A percentile compares a stretch with the other conserved stretches of the same genome.
Conservation (phyloP, 2,113 vertebrate species). For the Myotis davidii region DNA sequence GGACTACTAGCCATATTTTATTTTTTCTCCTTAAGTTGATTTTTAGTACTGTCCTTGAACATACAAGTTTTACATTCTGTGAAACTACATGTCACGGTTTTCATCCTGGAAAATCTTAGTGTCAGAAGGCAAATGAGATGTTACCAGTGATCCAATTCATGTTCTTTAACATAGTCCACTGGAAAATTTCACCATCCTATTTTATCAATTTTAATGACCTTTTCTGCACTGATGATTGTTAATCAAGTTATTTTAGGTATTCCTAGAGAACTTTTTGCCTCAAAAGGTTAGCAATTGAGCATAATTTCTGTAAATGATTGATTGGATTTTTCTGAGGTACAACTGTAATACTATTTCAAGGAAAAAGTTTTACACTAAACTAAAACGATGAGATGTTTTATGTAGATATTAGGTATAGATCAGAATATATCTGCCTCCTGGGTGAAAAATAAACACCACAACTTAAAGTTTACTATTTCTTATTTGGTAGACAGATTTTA, state of each 20-base stretch:
- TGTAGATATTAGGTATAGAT: constrained; percentile 51
- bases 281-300: constrained; percentile 75
- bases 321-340: constrained; percentile 77
- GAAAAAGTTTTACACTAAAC: constrained; percentile 73
- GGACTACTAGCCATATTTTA: constrained; percentile 67
- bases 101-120: constrained; percentile 57
- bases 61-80: constrained; percentile 69
- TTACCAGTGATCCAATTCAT: constrained; percentile 73
- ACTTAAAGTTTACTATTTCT: constrained; percentile 75
- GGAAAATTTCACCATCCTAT: constrained; percentile 76
- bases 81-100: constrained; percentile 69
- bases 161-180: constrained; percentile 72
- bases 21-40: constrained; percentile 63
- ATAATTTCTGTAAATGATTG: constrained; percentile 82
- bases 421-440: constrained; percentile 71
- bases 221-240: constrained; percentile 79
- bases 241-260: constrained; percentile 81
- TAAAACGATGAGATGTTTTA: constrained; percentile 73
- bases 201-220: constrained; percentile 80
- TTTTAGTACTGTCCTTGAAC: constrained; percentile 71
- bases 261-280: constrained; percentile 78
- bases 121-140: constrained; percentile 72
- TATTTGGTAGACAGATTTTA: constrained; percentile 80
- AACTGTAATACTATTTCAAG: constrained; percentile 64
- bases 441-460: constrained; percentile 27